phyloP scores from a whole-genome alignment of 2,113 vertebrate genomes.

The Tapirus terrestris region DNA sequence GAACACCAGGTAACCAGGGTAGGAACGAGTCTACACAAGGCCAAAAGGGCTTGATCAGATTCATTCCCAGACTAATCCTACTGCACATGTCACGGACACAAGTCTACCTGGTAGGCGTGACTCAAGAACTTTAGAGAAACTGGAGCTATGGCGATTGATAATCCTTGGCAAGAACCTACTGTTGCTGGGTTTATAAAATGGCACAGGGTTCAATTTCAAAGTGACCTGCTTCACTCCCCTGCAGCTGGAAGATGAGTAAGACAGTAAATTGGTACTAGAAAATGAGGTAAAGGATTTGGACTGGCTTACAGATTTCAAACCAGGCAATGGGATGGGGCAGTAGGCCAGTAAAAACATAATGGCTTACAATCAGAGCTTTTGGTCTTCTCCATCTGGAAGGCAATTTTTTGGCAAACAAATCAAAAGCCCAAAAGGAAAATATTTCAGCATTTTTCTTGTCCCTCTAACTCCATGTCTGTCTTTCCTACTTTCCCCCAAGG shows the following conservation, averaged over 20 bases:
- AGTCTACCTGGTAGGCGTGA: background rate
- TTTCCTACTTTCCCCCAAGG: conserved; percentile 65
- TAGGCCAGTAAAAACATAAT: conserved; percentile 63
- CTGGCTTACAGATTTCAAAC: conserved; percentile 70
- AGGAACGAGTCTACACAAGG: conserved; percentile 50
- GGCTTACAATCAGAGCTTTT: conserved; percentile 48
- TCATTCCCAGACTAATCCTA: background rate
- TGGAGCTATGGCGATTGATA: background rate
- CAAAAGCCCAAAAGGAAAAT: conserved; percentile 72
- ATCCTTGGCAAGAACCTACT: background rate
- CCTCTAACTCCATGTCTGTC: conserved; percentile 73
- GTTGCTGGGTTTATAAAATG: conserved; percentile 33
- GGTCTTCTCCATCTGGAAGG: conserved; percentile 57
- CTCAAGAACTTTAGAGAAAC: background rate
- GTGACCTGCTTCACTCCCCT: background rate
- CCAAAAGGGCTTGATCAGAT: conserved; percentile 7
- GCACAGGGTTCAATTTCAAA: conserved; percentile 17
- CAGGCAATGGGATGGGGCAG: conserved; percentile 56
- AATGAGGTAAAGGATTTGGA: conserved; percentile 57
- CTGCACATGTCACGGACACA: background rate
- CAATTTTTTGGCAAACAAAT: conserved; percentile 76
- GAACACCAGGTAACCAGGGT: conserved; percentile 45
- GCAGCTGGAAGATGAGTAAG: conserved; percentile 68
- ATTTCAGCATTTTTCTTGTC: conserved; percentile 54
- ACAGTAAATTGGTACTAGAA: conserved; percentile 47